These are phyloP conservation scores for Rhamnusium bicolor DNA, from an alignment of 2,888 invertebrate species.

Conservation along the genomic window DNA sequence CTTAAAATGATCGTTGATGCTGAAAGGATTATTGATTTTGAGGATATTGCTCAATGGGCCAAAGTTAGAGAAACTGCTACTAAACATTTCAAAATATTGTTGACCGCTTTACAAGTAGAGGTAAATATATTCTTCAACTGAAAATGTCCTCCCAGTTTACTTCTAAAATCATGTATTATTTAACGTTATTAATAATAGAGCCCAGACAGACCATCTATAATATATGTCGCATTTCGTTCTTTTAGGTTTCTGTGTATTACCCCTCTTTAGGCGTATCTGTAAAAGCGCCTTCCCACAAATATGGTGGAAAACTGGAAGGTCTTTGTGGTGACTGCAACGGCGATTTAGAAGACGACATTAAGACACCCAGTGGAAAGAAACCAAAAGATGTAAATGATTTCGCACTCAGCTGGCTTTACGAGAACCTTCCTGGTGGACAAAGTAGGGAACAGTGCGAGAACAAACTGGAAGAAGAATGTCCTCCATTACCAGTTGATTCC, in stretches of 20 bases:
- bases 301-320: slow-evolving; percentile 82
- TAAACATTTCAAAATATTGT: slow-evolving; percentile 76
- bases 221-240: background rate
- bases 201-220: no score
- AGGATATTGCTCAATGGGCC: slow-evolving; percentile 76
- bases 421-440: slow-evolving; percentile 70
- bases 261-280: slow-evolving; percentile 72
- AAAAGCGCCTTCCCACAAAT: slow-evolving; percentile 82
- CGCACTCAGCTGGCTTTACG: slow-evolving; percentile 74
- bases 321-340: slow-evolving; percentile 86
- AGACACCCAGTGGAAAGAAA: slow-evolving; percentile 72
- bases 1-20: slow-evolving; percentile 72
- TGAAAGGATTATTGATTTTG: slow-evolving; percentile 62
- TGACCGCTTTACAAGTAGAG: slow-evolving; percentile 83
- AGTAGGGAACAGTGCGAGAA: slow-evolving; percentile 66
- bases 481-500: slow-evolving; percentile 74
- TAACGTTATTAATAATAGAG: no score
- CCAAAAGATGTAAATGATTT: slow-evolving; percentile 74
- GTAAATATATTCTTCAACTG: slow-evolving; percentile 71
- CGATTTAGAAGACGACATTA: slow-evolving; percentile 74
- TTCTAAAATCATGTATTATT: no score
- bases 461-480: slow-evolving; percentile 65
- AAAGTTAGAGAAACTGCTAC: slow-evolving; percentile 74
- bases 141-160: no score
- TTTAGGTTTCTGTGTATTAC: slow-evolving; percentile 69